Conservation (phyloP, 2,797 vertebrate genomes). For the Botia almorhae region DNA sequence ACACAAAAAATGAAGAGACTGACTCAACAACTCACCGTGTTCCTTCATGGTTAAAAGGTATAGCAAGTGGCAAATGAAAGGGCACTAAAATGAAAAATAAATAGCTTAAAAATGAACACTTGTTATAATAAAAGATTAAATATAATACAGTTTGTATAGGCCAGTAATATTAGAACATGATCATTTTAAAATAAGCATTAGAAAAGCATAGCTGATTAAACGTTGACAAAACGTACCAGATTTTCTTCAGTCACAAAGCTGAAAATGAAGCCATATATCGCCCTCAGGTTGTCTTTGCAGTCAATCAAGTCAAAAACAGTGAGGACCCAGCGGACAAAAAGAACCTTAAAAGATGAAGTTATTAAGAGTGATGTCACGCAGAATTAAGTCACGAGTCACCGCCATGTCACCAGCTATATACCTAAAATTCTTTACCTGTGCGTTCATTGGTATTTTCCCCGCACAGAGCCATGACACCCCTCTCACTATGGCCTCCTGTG, state of each 20-base stretch:
- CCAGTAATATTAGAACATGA: not conserved
- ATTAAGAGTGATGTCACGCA: not conserved
- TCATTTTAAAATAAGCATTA: slow-evolving; percentile 14
- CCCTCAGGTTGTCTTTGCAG: slow-evolving; percentile 84
- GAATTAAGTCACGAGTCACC: not conserved
- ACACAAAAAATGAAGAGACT: not conserved
- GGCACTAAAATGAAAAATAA: slow-evolving; percentile 80
- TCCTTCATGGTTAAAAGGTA: slow-evolving; percentile 92
- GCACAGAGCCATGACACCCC: slow-evolving; percentile 86
- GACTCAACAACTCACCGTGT: slow-evolving; percentile 78
- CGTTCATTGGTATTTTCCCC: slow-evolving; percentile 78
- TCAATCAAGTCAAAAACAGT: slow-evolving; percentile 93
- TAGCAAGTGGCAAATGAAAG: slow-evolving; percentile 88
- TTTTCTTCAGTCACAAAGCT: slow-evolving; percentile 85
- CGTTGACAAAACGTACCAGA: slow-evolving; percentile 75
- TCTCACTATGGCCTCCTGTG: slow-evolving; percentile 82
- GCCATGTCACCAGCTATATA: not conserved
- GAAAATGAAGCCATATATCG: slow-evolving; percentile 94
- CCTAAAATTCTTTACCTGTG: slow-evolving; percentile 79
- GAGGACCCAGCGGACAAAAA: slow-evolving; percentile 93
- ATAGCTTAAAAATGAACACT: not conserved
- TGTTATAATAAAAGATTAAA: not conserved
- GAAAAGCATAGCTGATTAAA: not conserved
- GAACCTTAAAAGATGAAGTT: slow-evolving; percentile 74
- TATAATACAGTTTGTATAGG: not conserved